These are phyloP conservation scores for Pachydiplax longipennis DNA, from an alignment of 2,888 invertebrate species.

Conservation along the genomic window DNA sequence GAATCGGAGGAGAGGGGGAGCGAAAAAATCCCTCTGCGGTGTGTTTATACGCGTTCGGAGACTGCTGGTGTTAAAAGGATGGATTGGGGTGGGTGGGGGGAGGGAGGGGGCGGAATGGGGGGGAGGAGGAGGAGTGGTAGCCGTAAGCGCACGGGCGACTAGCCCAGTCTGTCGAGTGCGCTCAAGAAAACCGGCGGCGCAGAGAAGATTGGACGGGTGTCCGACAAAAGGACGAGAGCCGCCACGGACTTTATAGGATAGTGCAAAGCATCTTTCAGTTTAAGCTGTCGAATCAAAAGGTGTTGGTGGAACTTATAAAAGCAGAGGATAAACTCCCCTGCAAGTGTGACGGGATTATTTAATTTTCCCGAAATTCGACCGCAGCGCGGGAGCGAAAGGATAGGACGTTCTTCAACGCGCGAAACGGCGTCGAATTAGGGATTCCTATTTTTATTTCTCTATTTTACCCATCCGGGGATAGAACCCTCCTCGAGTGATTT, in stretches of 20 bases:
- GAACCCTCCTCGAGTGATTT: no score
- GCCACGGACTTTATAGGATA: not conserved
- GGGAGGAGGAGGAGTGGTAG: not conserved
- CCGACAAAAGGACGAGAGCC: not conserved
- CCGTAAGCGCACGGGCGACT: not conserved
- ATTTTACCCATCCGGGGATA: no score
- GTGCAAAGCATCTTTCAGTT: not conserved
- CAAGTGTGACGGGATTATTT: not conserved
- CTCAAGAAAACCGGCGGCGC: slow-evolving; percentile 20
- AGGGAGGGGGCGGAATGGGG: not conserved
- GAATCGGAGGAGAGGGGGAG: not conserved
- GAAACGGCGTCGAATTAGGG: not conserved
- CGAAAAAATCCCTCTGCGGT: not conserved
- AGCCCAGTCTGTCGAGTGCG: slow-evolving; percentile 25
- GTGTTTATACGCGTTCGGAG: not conserved
- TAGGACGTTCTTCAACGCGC: not conserved
- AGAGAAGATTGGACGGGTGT: not conserved
- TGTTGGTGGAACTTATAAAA: not conserved
- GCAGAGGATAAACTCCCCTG: not conserved
- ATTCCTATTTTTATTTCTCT: no score
- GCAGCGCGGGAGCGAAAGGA: not conserved
- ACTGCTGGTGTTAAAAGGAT: not conserved
- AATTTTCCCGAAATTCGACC: not conserved
- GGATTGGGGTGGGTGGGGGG: not conserved
- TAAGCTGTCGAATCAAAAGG: not conserved